Evolutionary conservation across 1,140 invertebrate genomes (phyloP).

Genomic region (Hormaphis cornu): DNA sequence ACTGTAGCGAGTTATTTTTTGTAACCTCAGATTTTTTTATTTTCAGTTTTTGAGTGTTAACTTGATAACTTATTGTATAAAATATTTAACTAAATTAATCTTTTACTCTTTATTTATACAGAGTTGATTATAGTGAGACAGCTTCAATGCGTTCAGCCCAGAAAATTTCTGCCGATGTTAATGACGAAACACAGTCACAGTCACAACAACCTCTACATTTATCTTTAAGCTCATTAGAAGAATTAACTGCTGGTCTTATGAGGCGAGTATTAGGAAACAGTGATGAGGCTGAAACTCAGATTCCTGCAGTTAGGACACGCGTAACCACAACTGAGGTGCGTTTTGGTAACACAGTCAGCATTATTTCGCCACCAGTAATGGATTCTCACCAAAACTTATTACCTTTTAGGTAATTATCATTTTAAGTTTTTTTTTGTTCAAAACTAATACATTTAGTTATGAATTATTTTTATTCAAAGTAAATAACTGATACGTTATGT

Average conservation of each 20-base stretch:
- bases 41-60: not conserved
- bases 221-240: conserved; percentile 48
- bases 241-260: conserved; percentile 44
- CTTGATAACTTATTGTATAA: not conserved
- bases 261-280: conserved; percentile 39
- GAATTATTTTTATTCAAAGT: too few relatives aligned
- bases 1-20: too few relatives aligned
- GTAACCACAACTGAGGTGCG: conserved; percentile 2
- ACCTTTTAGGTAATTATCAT: not conserved
- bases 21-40: too few relatives aligned
- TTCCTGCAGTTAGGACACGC: not conserved
- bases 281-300: conserved; percentile 4
- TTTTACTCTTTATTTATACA: not conserved
- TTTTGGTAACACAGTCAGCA: conserved; percentile 22
- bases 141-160: conserved; percentile 12
- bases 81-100: not conserved
- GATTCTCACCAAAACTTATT: conserved; percentile 15
- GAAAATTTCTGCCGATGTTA: not conserved
- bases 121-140: conserved; percentile 19
- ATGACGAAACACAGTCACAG: conserved; percentile 8
- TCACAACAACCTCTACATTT: conserved; percentile 36
- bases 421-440: not conserved
- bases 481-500: too few relatives aligned
- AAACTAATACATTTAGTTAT: not conserved
- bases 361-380: not conserved